These are phyloP conservation scores for fruit fly (Drosophila melanogaster) DNA, from an alignment of 1,140 invertebrate genomes.

Conservation along the genomic window DNA sequence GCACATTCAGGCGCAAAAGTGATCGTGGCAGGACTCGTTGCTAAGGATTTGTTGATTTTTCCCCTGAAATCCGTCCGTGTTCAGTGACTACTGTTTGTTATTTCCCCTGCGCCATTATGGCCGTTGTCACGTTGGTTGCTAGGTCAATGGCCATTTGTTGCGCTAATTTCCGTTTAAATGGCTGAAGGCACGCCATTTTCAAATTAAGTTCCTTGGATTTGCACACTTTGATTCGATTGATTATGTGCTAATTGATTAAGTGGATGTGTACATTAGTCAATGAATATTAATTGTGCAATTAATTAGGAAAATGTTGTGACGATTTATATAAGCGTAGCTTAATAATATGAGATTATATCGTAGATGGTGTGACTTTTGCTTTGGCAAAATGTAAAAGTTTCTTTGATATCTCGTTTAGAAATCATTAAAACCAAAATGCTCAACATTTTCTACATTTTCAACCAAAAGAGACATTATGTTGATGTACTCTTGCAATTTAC, in stretches of 20 bases:
- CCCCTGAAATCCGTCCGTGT: background rate
- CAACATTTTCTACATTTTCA: too few relatives aligned
- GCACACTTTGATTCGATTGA: constrained; percentile 23
- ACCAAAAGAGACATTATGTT: too few relatives aligned
- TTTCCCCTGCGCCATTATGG: constrained; percentile 53
- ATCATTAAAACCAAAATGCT: too few relatives aligned
- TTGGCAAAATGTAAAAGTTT: background rate
- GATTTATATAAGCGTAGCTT: background rate
- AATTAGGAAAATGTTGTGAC: background rate
- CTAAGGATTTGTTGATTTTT: constrained; percentile 74
- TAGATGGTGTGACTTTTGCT: too few relatives aligned
- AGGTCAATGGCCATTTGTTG: constrained; percentile 57
- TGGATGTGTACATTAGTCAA: constrained; percentile 5
- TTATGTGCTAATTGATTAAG: constrained; percentile 43
- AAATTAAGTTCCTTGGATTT: constrained; percentile 32
- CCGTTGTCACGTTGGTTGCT: constrained; percentile 50
- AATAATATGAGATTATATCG: too few relatives aligned
- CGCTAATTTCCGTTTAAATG: constrained; percentile 30
- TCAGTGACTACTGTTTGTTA: constrained; percentile 46
- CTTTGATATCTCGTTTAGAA: background rate
- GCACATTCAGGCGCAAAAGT: constrained; percentile 39
- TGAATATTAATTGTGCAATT: background rate
- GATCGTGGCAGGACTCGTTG: constrained; percentile 71
- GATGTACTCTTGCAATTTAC: background rate
- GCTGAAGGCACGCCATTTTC: constrained; percentile 43